Evolutionary conservation across 2,888 invertebrate genomes (phyloP), one percentile per base, ranked within the genome.

Genomic region (Pheosia gnoma): DNA sequence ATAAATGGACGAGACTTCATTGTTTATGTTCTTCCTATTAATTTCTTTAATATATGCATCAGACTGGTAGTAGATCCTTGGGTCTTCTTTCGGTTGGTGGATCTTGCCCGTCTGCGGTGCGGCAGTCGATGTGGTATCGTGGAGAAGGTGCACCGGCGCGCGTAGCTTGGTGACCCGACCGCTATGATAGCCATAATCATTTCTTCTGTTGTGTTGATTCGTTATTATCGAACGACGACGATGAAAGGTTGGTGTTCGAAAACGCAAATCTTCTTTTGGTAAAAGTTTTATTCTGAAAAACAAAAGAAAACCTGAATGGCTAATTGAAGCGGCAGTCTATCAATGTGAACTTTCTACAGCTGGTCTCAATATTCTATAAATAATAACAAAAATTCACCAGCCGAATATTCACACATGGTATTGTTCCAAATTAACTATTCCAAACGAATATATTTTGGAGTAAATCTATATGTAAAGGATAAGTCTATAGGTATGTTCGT

Each of bases 161-260:
- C 76, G 80, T 84, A 81, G 59, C 72, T 78, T 60, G 79, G 75
- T 6, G 85, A 82, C 4, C 88, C 90, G 66, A 84, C 86, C 68
- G 87, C 88, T 83, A 90, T 80, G 63, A 91, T 88, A 68, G 84
- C 87, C 85, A 87, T 87, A 79, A 91, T 87, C 90, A 91, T 91
- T 78, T 66, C 74, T 81, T 43, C 69, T 79, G 62, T 66, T 75
- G 58, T 73, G 60, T 8, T 74, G 77, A 63, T 82, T 71, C 49
- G 62, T 69, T 49, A 77, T 65, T 65, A 83, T 66, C 11, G 84
- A 83, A 53, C 83, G 80, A 53, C 79, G 77, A 59, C 64, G 80
- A 63, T 81, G 79, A 10, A 60, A 68, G 65, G 66, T 70, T 53
- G 74, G 60, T 54, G 68, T 53, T 11, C 59, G 66, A 37, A 59